Percentiles rank a stretch among this genome's conserved stretches.
Conservation (phyloP, 2,888 invertebrate species). For the Drosophila incognita region DNA sequence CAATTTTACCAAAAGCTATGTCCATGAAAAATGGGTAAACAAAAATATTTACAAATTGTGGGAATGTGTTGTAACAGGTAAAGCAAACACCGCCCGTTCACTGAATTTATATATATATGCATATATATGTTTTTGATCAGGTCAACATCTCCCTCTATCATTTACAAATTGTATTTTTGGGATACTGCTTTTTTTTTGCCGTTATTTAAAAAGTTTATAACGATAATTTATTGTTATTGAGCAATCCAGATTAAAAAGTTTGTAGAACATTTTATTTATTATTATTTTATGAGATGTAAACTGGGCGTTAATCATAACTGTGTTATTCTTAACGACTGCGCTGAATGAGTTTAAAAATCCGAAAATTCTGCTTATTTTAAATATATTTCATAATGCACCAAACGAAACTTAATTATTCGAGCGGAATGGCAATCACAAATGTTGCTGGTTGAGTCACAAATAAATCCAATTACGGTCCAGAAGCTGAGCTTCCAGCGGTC, state of each 20-base stretch:
- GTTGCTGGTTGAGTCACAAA: slow-evolving; percentile 28
- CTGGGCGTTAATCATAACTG: neutral
- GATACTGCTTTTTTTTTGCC: neutral
- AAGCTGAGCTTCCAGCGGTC: slow-evolving; percentile 32
- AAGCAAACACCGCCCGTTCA: neutral
- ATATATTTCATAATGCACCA: slow-evolving; percentile 11
- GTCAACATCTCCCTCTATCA: neutral
- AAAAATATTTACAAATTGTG: neutral
- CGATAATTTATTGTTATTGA: neutral
- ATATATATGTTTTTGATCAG: neutral
- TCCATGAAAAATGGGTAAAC: neutral
- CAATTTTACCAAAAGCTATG: neutral
- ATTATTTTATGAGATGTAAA: neutral
- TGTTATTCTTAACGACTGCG: neutral
- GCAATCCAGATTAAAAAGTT: neutral
- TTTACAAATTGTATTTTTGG: neutral
- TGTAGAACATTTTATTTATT: neutral
- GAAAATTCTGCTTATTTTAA: neutral
- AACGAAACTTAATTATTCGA: slow-evolving; percentile 42
- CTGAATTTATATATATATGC: neutral
- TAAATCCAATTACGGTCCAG: slow-evolving; percentile 50
- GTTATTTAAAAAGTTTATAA: slow-evolving; percentile 1
- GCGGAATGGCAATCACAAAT: slow-evolving; percentile 26
- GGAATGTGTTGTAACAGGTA: neutral
- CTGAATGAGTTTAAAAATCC: neutral